Evolutionary conservation across 2,113 vertebrate species (phyloP).

Genomic region (Takifugu flavidus): DNA sequence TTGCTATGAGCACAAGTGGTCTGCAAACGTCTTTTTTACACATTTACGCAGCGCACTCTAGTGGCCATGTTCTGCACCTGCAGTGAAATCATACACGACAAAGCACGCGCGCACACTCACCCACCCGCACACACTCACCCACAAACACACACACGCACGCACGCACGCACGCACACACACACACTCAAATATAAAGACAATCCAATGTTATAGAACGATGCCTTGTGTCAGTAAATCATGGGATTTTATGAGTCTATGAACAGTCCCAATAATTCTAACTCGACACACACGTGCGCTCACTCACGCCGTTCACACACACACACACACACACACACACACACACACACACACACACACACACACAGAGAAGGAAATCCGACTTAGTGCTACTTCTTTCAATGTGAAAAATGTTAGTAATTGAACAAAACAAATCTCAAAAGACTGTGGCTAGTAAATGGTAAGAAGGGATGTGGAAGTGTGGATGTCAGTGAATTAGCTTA

Average conservation of each 20-base stretch:
- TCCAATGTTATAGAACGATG: too few species aligned
- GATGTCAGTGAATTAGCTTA: background rate
- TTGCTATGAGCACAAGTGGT: conserved; percentile 12
- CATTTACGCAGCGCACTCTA: conserved; percentile 64
- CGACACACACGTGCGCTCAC: conserved; percentile 6
- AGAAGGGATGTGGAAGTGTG: conserved; percentile 9
- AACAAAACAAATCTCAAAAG: too few species aligned
- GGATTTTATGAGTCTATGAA: conserved; percentile 38
- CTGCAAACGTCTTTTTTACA: conserved; percentile 27
- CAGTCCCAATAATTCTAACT: conserved; percentile 4
- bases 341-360: background rate
- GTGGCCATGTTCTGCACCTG: conserved; percentile 57
- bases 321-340: too few species aligned
- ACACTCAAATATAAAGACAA: conserved; percentile 10
- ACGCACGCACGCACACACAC: conserved; percentile 10
- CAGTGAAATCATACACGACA: conserved; percentile 45
- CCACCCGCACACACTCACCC: background rate
- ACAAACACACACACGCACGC: conserved; percentile 1
- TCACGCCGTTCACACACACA: background rate
- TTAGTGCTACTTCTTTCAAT: conserved; percentile 9
- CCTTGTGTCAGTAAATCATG: background rate
- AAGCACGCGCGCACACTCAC: conserved; percentile 33
- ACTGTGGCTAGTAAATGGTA: conserved; percentile 9
- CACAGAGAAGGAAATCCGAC: conserved; percentile 2
- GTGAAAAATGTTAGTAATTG: background rate